Base-by-base conservation (phyloP, 2,113 vertebrate species). In the Malaclemys terrapin region DNA sequence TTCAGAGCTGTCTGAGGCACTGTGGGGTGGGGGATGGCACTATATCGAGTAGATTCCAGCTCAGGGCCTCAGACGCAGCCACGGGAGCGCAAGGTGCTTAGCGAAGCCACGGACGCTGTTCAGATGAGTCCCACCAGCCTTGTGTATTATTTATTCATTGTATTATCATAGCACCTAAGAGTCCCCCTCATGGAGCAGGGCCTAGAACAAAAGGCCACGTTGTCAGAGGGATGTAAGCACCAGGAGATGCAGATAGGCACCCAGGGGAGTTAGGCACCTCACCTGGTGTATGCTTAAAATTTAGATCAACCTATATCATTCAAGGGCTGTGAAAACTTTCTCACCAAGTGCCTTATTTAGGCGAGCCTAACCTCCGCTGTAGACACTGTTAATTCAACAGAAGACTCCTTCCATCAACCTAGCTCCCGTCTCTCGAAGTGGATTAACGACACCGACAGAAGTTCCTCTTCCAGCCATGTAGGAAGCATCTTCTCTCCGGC, bases 211-310 rank as follows among this genome's bases (percentile, higher is more conserved):
- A 47, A 8, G 20, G 13, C 35, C 47, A 8, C 5, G 24, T 17
- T 82, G 56, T 45, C 75, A 86, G 22, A 54, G 42, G 35, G 56
- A 86, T 79, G 3, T 3, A 82, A n/a, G 31, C 52, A 82, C 3
- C 52, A 80, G 24, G 47, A 45, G 19, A 42, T 38, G 49, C 31
- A 85, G 13, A 49, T 22, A 38, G 69, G 0, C 0, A 62, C 53
- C 38, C n/a, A 29, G 57, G 84, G 42, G 57, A 59, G 54, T 9
- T 91, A 93, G 80, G 31, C 85, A 86, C 85, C 19, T 53, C 79
- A 52, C 53, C 31, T 69, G 35, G 65, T n/a, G 8, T 38, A n/a
- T 17, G 19, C 65, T 69, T 69, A n/a, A 69, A 19, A 69, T 38
- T 38, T 38, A n/a, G 7, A 38, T 69, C 65, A n/a, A 20, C 17